Evolutionary conservation across 1,140 invertebrate genomes (phyloP).

Genomic region (Eubasilissa regina): DNA sequence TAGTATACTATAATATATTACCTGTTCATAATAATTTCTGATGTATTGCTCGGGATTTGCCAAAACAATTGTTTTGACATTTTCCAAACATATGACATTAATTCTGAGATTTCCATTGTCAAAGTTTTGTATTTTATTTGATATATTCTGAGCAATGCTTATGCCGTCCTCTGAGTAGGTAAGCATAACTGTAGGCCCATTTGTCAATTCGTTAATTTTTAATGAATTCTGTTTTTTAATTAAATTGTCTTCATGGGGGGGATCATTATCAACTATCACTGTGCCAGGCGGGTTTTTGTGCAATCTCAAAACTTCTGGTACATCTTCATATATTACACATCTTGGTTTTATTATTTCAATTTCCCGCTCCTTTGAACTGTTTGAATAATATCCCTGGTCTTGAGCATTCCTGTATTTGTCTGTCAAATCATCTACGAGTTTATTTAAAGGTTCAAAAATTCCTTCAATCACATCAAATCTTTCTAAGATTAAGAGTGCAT

Average conservation of each 20-base stretch:
- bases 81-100: slow-evolving; percentile 66
- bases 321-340: slow-evolving; percentile 63
- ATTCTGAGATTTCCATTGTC: slow-evolving; percentile 62
- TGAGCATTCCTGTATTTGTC: slow-evolving; percentile 62
- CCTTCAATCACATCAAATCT: slow-evolving; percentile 69
- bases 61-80: slow-evolving; percentile 66
- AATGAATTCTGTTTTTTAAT: slow-evolving; percentile 14
- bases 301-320: slow-evolving; percentile 65
- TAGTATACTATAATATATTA: slow-evolving; percentile 46
- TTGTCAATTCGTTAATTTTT: slow-evolving; percentile 9
- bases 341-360: slow-evolving; percentile 64
- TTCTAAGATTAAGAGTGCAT: slow-evolving; percentile 66
- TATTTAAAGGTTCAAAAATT: slow-evolving; percentile 65
- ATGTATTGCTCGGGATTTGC: slow-evolving; percentile 70
- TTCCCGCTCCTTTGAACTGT: slow-evolving; percentile 61
- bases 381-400: slow-evolving; percentile 69
- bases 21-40: slow-evolving; percentile 71
- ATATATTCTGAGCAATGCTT: slow-evolving; percentile 67
- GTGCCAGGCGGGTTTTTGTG: slow-evolving; percentile 63
- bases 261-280: slow-evolving; percentile 42
- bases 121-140: slow-evolving; percentile 66
- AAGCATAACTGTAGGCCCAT: slow-evolving; percentile 65
- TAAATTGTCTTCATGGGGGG: slow-evolving; percentile 22
- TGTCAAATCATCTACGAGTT: slow-evolving; percentile 63
- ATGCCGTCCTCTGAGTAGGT: slow-evolving; percentile 70